Evolutionary conservation across 2,113 vertebrate species (phyloP), one percentile per base, ranked within the genome.

Genomic region (Jacana jacana): DNA sequence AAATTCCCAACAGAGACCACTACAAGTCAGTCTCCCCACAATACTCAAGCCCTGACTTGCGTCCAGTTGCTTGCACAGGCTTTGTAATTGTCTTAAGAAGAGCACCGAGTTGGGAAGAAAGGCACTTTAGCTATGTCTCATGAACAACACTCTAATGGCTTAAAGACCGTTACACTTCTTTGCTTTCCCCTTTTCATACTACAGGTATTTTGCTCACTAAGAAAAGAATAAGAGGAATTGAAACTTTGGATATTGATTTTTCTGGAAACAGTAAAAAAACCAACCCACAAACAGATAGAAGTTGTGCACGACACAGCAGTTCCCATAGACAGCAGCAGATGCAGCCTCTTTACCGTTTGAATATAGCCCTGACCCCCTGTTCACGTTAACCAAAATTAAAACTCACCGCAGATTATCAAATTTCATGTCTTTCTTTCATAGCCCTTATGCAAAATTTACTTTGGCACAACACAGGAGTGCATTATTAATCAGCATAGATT

Each of bases 401-500:
- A 86, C n/a, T 76, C 73, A 46, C 28, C 76, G 42, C 33, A 72
- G 57, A 92, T 84, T 66, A 88, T 49, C 37, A 71, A 54, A 39
- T 89, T 96, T 79, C 60, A 69, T n/a, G 23, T 65, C 37, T 23
- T 55, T 89, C 90, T 83, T 86, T 81, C 86, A 89, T 14, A 91
- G 42, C 3, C 35, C 42, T 83, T 51, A 48, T 81, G 80, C 55
- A 81, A 68, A 93, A 92, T 84, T 92, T 88, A 87, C 69, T 95
- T 94, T 95, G 96, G 88, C 83, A 54, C n/a, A 49, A 48, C 23
- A 79, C 9, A 48, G 57, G 28, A 88, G 42, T 65, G 86, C 48
- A 84, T 93, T 94, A 95, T 92, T 96, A 94, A 96, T 93, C 95
- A 96, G 70, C 69, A 60, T 2, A 86, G 65, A 63, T 79, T 95